These are phyloP conservation scores for Callipepla californica DNA, from an alignment of 2,113 vertebrate species.

Conservation along the genomic window DNA sequence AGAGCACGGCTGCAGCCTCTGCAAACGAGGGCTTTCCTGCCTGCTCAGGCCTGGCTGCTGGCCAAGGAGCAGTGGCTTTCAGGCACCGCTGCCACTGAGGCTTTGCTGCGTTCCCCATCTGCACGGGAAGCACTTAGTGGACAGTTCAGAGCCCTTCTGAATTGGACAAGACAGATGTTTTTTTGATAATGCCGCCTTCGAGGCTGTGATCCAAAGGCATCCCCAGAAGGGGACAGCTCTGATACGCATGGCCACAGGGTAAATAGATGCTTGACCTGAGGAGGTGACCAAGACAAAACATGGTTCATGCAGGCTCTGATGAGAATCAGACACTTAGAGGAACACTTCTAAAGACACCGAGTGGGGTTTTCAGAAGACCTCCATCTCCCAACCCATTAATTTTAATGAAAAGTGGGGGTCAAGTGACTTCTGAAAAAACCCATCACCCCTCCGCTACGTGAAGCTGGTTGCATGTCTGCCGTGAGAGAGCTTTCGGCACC, in stretches of 20 bases:
- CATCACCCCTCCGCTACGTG: accelerated
- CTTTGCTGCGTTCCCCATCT: neutral
- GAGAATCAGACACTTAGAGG: neutral
- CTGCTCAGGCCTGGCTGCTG: neutral
- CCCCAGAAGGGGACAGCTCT: accelerated
- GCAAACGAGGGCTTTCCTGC: neutral
- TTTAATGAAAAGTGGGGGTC: neutral
- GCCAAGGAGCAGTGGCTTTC: neutral
- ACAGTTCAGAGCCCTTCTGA: neutral
- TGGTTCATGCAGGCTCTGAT: accelerated
- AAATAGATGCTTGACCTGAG: accelerated
- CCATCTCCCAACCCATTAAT: neutral
- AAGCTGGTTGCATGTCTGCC: neutral
- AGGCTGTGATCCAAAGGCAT: neutral
- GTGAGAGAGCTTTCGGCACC: neutral
- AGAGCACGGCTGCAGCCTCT: neutral
- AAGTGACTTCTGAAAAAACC: neutral
- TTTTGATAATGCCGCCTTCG: neutral
- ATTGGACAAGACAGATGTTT: neutral
- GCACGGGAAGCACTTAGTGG: neutral
- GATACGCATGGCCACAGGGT: too few species aligned
- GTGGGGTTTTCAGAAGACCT: neutral
- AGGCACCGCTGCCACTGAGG: accelerated
- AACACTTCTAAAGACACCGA: neutral
- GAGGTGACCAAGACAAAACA: neutral